phyloP scores from a whole-genome alignment of 1,140 invertebrate genomes.

The Gonioctena quinquepunctata region DNA sequence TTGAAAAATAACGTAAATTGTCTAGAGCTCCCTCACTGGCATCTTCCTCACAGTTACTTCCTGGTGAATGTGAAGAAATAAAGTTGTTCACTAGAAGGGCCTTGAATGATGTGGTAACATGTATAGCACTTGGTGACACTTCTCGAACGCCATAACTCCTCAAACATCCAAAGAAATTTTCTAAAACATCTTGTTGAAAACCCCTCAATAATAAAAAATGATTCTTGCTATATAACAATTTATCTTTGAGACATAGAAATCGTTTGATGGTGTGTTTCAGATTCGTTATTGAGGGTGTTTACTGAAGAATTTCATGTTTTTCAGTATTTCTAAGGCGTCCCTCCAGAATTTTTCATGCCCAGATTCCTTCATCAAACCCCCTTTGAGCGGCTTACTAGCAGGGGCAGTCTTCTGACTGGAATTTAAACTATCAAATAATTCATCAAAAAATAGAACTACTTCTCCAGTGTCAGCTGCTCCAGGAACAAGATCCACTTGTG shows the following conservation, averaged over 20 bases:
- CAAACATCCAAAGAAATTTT: conserved; percentile 48
- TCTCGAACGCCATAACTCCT: conserved; percentile 23
- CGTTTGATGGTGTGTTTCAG: conserved; percentile 43
- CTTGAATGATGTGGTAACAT: no score
- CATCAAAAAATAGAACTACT: conserved; percentile 42
- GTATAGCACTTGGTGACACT: background rate
- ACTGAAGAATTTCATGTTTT: conserved; percentile 40
- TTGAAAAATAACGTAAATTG: no score
- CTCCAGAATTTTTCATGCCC: conserved; percentile 41
- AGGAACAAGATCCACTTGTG: background rate
- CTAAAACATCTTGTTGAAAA: conserved; percentile 44
- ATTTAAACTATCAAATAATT: conserved; percentile 46
- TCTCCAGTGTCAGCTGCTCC: conserved; percentile 39
- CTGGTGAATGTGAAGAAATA: no score
- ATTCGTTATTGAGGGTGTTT: conserved; percentile 42
- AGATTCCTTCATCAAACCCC: conserved; percentile 37
- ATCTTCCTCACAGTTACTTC: no score
- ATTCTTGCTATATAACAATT: background rate
- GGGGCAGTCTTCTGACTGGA: conserved; percentile 24
- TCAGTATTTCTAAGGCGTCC: conserved; percentile 30
- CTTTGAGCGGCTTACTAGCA: conserved; percentile 40
- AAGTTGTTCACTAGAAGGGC: no score
- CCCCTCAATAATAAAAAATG: conserved; percentile 14
- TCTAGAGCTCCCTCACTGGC: no score
- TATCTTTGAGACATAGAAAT: conserved; percentile 30